Conservation (phyloP, 2,113 vertebrate species). For the Panurus biarmicus region DNA sequence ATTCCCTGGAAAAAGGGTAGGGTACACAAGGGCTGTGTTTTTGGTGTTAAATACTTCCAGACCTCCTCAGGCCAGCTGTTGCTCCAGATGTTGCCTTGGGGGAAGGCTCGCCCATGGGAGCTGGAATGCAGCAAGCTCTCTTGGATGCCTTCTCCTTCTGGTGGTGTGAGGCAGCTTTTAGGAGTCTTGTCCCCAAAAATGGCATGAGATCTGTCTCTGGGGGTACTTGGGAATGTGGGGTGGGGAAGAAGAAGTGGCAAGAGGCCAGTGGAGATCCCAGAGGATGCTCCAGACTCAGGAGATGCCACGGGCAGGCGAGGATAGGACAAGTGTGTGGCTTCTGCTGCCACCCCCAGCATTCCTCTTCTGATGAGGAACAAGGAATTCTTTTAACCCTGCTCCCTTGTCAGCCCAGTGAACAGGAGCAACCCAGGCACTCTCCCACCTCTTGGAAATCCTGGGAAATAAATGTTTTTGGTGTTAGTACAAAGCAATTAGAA, state of each 20-base stretch:
- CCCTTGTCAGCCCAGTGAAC: neutral
- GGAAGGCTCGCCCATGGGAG: neutral
- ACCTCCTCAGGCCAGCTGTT: neutral
- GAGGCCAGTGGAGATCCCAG: neutral
- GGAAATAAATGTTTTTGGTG: neutral
- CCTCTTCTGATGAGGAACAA: neutral
- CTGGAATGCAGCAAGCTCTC: rapidly evolving
- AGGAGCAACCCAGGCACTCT: neutral
- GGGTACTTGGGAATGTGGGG: rapidly evolving
- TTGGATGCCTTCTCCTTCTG: neutral
- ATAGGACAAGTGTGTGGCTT: neutral
- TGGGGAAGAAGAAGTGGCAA: neutral
- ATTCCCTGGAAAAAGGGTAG: neutral
- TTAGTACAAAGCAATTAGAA: neutral
- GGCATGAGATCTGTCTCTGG: neutral
- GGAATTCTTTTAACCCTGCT: neutral
- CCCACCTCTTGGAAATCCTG: conserved; percentile 11
- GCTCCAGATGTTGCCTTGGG: neutral
- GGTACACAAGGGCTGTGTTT: neutral
- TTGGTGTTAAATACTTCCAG: neutral
- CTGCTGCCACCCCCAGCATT: neutral
- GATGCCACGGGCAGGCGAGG: rapidly evolving
- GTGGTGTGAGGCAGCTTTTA: neutral
- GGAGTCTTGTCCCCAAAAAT: rapidly evolving
- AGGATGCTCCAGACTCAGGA: neutral